A percentile compares a stretch with the other conserved stretches of the same genome.
phyloP scores from a whole-genome alignment of 92 coral and sea anemone species.

The Blastomussa wellsi region DNA sequence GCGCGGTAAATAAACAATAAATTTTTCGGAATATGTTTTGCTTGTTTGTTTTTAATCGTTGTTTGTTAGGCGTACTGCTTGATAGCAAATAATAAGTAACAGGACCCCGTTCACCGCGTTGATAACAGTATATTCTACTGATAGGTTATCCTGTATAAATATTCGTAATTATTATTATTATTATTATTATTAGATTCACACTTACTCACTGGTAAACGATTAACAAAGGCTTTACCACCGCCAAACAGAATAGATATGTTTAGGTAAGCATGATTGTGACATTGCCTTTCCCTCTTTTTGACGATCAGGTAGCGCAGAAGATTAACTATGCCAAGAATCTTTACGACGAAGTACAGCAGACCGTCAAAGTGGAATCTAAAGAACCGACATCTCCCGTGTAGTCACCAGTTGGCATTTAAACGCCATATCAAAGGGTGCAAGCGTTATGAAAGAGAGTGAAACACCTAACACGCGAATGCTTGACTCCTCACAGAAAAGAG shows the following conservation, averaged over 20 bases:
- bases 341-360: slow-evolving; percentile 96
- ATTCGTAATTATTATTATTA: too few relatives aligned
- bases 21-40: too few relatives aligned
- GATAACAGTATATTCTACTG: too few relatives aligned
- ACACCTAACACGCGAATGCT: neutral
- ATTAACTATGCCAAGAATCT: slow-evolving; percentile 95
- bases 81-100: too few relatives aligned
- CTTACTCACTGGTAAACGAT: too few relatives aligned
- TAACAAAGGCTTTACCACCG: neutral
- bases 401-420: neutral
- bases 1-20: too few relatives aligned
- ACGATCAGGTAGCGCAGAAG: slow-evolving; percentile 95
- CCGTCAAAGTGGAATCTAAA: slow-evolving; percentile 81
- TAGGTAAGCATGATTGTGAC: neutral
- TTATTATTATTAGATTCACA: too few relatives aligned
- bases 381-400: slow-evolving; percentile 52
- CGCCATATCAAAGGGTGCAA: neutral
- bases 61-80: too few relatives aligned
- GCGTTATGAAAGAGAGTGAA: neutral
- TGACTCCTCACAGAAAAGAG: neutral
- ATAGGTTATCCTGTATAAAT: too few relatives aligned
- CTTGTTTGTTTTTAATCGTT: too few relatives aligned
- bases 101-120: too few relatives aligned
- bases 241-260: neutral
- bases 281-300: neutral